Percentiles rank a stretch among this genome's conserved stretches.
phyloP scores from a whole-genome alignment of 2,888 invertebrate genomes.

The Monochamus alternatus region DNA sequence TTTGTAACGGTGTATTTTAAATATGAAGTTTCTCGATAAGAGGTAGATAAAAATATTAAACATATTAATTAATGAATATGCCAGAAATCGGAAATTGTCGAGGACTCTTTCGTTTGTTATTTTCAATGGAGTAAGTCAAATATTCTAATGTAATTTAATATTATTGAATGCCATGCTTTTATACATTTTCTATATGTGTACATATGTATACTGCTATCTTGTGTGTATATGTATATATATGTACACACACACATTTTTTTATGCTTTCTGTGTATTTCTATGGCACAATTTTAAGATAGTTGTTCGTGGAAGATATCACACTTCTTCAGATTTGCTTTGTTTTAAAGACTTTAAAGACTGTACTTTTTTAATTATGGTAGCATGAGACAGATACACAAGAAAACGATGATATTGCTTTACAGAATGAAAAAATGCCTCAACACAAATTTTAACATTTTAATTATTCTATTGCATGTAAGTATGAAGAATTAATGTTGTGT shows the following conservation, averaged over 20 bases:
- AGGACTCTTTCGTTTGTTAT: slow-evolving; percentile 52
- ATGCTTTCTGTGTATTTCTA: slow-evolving; percentile 16
- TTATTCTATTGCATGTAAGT: slow-evolving; percentile 17
- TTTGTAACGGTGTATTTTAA: slow-evolving; percentile 40
- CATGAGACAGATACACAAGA: background rate
- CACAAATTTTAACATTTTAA: slow-evolving; percentile 21
- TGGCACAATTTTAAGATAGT: background rate
- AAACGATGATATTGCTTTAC: background rate
- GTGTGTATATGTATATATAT: background rate
- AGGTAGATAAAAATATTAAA: slow-evolving; percentile 48
- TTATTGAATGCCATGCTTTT: slow-evolving; percentile 14
- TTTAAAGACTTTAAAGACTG: slow-evolving; percentile 4
- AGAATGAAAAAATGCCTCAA: slow-evolving; percentile 11
- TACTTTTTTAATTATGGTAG: slow-evolving; percentile 6
- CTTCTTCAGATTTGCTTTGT: background rate
- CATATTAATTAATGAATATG: slow-evolving; percentile 56
- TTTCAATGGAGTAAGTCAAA: slow-evolving; percentile 57
- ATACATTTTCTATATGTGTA: background rate
- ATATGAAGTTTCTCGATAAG: slow-evolving; percentile 49
- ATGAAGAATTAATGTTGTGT: slow-evolving; percentile 31
- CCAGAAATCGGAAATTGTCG: slow-evolving; percentile 56
- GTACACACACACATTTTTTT: background rate
- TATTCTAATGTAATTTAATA: slow-evolving; percentile 28
- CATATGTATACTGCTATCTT: background rate
- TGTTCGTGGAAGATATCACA: background rate